Base-by-base conservation (phyloP, 2,797 vertebrate genomes). In the Nothura maculosa region DNA sequence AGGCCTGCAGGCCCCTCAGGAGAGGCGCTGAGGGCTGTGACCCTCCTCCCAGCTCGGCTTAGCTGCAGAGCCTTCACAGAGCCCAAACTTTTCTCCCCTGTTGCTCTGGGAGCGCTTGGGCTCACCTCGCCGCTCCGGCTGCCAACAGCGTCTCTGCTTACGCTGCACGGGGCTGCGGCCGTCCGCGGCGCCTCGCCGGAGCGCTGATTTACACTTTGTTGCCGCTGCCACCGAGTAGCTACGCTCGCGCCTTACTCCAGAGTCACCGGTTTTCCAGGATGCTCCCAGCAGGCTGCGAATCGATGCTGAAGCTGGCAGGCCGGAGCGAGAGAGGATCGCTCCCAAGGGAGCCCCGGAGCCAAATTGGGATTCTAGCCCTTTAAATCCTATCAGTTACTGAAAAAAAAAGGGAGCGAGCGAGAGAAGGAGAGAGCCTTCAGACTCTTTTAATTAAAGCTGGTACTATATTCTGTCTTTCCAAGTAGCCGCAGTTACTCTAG, bases 361-460 rank as follows among this genome's bases (percentile, higher is more conserved):
- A 78, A 97, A 97, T 93, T 95, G 96, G 95, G 96, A 91, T 97
- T 97, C 96, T 97, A 98, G 97, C 97, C 97, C 97, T 98, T 98
- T 98, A 98, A 98, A 98, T 97, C 96, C 89, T 24, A 94, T 97
- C 97, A 74, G 68, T 97, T 97, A 95, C 96, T 96, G 92, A 94
- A 95, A 97, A 93, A 94, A 95, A 97, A 93, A 97, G 96, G 94
- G 80, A 43, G 80, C 96, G 84, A 27, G 79, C 93, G 90, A 81
- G 20, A 95, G 91, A 85, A 87, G 93, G 93, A 96, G 90, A 96
- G 97, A 96, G 96, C 96, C 96, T 97, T 94, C 96, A 94, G 94
- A 94, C 96, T 97, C 95, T 97, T 97, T 98, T 97, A 97, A 98
- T 97, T 98, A 98, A 96, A 95, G 97, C 97, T 95, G 93, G 95